Evolutionary conservation across 2,113 vertebrate genomes (phyloP).

Genomic region (Colistium nudipinnis): DNA sequence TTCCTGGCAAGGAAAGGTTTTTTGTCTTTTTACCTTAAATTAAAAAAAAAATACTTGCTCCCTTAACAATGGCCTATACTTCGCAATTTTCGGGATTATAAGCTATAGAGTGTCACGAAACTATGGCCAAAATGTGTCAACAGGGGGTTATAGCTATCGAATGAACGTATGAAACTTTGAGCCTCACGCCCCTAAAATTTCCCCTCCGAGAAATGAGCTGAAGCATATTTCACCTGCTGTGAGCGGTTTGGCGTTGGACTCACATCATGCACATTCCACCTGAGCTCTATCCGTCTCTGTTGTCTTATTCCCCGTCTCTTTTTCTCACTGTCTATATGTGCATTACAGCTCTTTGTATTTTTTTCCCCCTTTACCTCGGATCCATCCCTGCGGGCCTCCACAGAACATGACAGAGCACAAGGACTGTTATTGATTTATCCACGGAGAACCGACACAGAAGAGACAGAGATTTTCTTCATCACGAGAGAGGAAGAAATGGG

Average conservation of each 20-base stretch:
- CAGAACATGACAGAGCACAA: constrained; percentile 29
- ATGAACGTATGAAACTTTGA: constrained; percentile 19
- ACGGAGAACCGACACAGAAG: constrained; percentile 29
- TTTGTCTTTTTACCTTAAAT: too few relatives aligned
- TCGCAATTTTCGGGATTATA: constrained; percentile 29
- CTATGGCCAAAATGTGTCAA: constrained; percentile 23
- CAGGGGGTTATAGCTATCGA: constrained; percentile 36
- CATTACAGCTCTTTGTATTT: neutral
- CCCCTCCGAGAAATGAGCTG: neutral
- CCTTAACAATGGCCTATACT: constrained; percentile 8
- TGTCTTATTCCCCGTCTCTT: neutral
- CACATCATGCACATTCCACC: constrained; percentile 4
- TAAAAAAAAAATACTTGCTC: too few relatives aligned
- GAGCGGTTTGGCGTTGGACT: neutral
- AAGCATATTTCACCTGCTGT: neutral
- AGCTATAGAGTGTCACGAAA: constrained; percentile 17
- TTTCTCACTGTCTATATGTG: neutral
- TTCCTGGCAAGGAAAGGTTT: too few relatives aligned
- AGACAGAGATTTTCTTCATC: constrained; percentile 27
- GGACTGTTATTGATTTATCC: constrained; percentile 65
- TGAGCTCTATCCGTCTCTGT: neutral
- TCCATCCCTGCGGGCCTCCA: constrained; percentile 27
- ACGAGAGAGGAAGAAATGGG: constrained; percentile 13
- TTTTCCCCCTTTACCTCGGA: constrained; percentile 41
- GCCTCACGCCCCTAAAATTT: neutral